Evolutionary conservation across 2,113 vertebrate species (phyloP).

Genomic region (Amia ocellicauda): DNA sequence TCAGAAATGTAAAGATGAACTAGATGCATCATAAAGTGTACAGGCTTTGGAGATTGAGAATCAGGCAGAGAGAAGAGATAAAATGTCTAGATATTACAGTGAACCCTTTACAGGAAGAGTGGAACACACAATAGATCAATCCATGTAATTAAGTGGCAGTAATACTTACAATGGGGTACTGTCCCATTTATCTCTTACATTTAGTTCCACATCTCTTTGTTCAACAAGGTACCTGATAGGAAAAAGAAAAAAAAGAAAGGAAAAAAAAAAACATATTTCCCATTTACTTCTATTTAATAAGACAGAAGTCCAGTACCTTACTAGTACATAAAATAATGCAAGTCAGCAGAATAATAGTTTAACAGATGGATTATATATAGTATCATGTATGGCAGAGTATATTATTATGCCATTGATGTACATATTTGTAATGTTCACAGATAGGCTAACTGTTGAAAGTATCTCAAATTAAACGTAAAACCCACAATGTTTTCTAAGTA

Average conservation of each 20-base stretch:
- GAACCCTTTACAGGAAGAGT: not conserved
- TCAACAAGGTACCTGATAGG: conserved; percentile 86
- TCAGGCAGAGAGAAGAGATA: not conserved
- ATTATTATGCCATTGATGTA: too few species aligned
- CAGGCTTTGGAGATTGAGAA: not conserved
- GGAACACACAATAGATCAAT: not conserved
- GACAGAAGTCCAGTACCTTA: too few species aligned
- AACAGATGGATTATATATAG: too few species aligned
- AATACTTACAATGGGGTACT: conserved; percentile 91
- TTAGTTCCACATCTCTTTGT: conserved; percentile 93
- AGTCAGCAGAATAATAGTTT: too few species aligned
- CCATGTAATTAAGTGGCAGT: not conserved
- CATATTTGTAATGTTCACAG: too few species aligned
- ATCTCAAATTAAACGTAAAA: too few species aligned
- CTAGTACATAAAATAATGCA: too few species aligned
- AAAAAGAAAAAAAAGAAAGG: conserved; percentile 7
- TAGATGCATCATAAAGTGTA: not conserved
- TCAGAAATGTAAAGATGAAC: not conserved
- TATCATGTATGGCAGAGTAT: too few species aligned
- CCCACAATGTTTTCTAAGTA: too few species aligned
- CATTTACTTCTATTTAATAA: too few species aligned
- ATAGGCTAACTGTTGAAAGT: too few species aligned
- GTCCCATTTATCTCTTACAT: conserved; percentile 96
- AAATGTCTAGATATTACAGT: not conserved
- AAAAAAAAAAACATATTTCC: not conserved